Base-by-base conservation (phyloP, 2,113 vertebrate species). In the Halcyon malimbica region DNA sequence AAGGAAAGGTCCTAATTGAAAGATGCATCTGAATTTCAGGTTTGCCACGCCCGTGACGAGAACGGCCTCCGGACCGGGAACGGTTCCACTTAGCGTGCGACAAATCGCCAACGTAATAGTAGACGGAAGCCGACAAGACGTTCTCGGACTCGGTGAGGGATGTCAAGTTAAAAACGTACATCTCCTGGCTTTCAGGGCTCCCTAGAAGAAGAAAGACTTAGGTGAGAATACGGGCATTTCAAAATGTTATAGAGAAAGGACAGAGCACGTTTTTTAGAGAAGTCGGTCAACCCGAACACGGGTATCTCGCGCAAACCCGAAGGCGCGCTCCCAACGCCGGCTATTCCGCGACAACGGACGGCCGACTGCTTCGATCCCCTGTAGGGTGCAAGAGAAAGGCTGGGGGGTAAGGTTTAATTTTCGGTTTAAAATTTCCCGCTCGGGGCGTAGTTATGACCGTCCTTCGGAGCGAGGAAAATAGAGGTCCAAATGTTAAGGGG, bases 121-220 rank as follows among this genome's bases (percentile, higher is more conserved):
- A 98, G 24, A 99, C 96, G 0, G 98, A 99, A 42, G 99, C 99
- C 2, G 99, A 99, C 82, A 99, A 97, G 86, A 99, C 92, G 11
- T 99, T 99, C 96, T 99, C 99, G 8, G 99, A 99, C 89, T 99
- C 98, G 5, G 99, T 99, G 91, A 99, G 98, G 1, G 99, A 99
- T 2, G 99, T 99, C 83, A 99, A 95, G 95, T 99, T 99, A 96
- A 99, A 99, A 77, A 99, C 35, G 25, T 99, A 98, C 41, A 98
- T 97, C 64, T 98, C 98, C 70, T 97, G 98, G 88, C 94, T 97
- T 89, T 98, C 97, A 8, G 98, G 95, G 3, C 89, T 97, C 73
- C 98, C 99, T 99, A 96, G 60, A 63, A 96, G 41, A 84, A 89
- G 2, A 96, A 82, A 71, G 11, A 83, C 5, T 62, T 21, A 21